phyloP scores from a whole-genome alignment of 2,797 vertebrate species.

The Pangasius macronema region DNA sequence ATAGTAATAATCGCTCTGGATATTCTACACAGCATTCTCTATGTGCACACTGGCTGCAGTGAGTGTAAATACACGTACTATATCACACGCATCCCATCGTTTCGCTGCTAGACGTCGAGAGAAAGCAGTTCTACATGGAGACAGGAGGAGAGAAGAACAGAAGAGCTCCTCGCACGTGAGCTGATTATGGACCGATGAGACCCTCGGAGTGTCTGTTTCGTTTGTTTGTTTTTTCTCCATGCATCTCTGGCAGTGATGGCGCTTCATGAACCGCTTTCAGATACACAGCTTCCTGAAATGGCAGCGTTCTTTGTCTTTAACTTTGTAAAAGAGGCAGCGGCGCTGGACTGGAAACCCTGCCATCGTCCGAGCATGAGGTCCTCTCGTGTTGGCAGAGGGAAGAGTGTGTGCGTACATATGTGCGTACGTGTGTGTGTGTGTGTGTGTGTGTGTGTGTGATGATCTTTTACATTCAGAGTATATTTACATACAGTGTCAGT shows the following conservation, averaged over 20 bases:
- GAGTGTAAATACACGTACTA: slow-evolving; percentile 35
- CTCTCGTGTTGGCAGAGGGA: slow-evolving; percentile 5
- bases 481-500: slow-evolving; percentile 51
- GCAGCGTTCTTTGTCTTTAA: background rate
- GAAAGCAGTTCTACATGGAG: background rate
- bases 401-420: background rate
- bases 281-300: slow-evolving; percentile 9
- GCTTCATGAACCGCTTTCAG: slow-evolving; percentile 26
- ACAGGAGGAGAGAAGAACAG: background rate
- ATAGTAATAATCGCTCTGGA: slow-evolving; percentile 41
- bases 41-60: slow-evolving; percentile 41
- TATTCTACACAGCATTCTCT: slow-evolving; percentile 53
- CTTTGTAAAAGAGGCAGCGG: background rate
- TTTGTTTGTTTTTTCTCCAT: background rate
- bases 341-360: background rate
- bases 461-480: slow-evolving; percentile 43
- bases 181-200: slow-evolving; percentile 4
- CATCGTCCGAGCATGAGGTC: background rate
- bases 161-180: background rate
- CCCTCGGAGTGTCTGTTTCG: background rate
- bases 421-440: slow-evolving; percentile 12
- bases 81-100: background rate
- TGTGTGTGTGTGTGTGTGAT: background rate
- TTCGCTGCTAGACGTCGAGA: background rate
- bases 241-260: slow-evolving; percentile 50